phyloP scores from a whole-genome alignment of 2,113 vertebrate species.

The Furnarius figulus region DNA sequence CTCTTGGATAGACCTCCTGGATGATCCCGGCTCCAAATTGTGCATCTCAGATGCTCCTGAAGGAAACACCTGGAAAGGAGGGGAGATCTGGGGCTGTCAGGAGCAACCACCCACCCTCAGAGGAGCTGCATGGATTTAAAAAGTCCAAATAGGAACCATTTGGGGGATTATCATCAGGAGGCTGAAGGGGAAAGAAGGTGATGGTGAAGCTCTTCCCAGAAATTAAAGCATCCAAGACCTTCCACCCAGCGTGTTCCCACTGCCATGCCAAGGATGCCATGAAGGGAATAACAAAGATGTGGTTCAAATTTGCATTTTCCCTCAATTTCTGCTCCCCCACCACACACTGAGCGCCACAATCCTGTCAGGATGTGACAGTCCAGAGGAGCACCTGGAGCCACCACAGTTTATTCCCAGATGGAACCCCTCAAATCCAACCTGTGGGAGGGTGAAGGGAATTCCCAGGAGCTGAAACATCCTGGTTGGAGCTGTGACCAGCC shows the following conservation, averaged over 20 bases:
- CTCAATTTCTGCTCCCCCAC: background rate
- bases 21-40: rapidly evolving
- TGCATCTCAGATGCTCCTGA: rapidly evolving
- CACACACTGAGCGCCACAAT: rapidly evolving
- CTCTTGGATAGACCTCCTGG: rapidly evolving
- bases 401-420: rapidly evolving
- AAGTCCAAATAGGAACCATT: background rate
- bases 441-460: rapidly evolving
- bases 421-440: rapidly evolving
- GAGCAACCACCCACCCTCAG: rapidly evolving
- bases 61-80: background rate
- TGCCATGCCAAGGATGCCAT: rapidly evolving
- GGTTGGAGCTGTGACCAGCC: rapidly evolving
- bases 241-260: rapidly evolving
- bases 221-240: background rate
- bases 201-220: background rate
- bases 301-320: background rate
- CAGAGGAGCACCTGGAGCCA: rapidly evolving
- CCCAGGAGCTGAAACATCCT: background rate
- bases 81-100: rapidly evolving
- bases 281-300: rapidly evolving
- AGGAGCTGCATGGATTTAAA: background rate
- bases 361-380: rapidly evolving
- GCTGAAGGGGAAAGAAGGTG: background rate
- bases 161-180: background rate